Evolutionary conservation across 2,888 invertebrate genomes (phyloP), one percentile per base, ranked within the genome.

Genomic region (Drosophila borborema): DNA sequence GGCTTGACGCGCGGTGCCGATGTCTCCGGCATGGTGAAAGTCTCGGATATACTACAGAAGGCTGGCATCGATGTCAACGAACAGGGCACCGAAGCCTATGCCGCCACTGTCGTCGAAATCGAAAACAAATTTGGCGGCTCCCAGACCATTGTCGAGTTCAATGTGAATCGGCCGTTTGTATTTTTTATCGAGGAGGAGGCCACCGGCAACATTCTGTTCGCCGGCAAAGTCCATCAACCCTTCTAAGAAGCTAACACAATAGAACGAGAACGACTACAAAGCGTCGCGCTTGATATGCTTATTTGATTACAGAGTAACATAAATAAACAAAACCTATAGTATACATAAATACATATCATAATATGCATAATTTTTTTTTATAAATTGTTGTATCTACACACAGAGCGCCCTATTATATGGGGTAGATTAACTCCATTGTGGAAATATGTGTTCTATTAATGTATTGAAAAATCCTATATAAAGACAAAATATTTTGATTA

Each of bases 101-200:
- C 96, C 0, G 95, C 96, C 12, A 96, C 97, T 86, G 92, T 93
- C 38, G 94, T 95, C 28, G 92, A 92, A 53, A 93, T 97, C 45
- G 95, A 94, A 14, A 96, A 96, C 92, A 96, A 97, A 92, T 96
- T 97, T 82, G 96, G 96, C 0, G 95, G 94, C 66, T 94, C 94
- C 43, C 94, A 94, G 38, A 56, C 67, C 4, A 92, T 93, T 6
- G 92, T 93, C 65, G 94, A 95, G 64, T 96, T 97, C 90, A 94
- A 95, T 49, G 97, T 95, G 2, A 95, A 95, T 90, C 96, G 95
- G 74, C 97, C 97, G 0, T 97, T 97, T 93, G 88, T 97, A 61
- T 97, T 97, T 93, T 96, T 96, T 92, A 96, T 97, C 72, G 96
- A 96, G 90, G 97, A 97, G 82, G 96, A 96, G 83, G 93, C 93